phyloP scores from a whole-genome alignment of 2,888 invertebrate species.

The Physocephala rufipes region DNA sequence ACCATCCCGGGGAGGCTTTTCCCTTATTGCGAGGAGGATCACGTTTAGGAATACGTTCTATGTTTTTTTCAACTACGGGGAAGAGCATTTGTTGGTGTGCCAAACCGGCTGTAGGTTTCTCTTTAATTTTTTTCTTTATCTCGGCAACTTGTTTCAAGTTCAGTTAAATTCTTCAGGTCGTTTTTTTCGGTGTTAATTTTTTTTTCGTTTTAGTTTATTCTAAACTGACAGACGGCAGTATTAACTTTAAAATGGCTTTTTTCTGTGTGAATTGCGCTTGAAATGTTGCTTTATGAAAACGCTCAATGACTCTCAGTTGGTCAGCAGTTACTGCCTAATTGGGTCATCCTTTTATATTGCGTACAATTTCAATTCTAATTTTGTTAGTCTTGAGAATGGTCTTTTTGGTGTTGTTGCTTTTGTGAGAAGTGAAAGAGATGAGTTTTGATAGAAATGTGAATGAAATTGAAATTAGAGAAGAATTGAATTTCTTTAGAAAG shows the following conservation, averaged over 20 bases:
- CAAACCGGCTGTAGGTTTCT: background rate
- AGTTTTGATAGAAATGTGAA: background rate
- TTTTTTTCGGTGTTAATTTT: background rate
- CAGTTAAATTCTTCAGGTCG: conserved; percentile 5
- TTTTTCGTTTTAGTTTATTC: background rate
- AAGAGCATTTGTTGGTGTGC: background rate
- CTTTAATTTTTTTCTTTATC: background rate
- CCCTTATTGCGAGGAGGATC: background rate
- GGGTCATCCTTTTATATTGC: conserved; percentile 24
- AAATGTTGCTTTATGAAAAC: conserved; percentile 25
- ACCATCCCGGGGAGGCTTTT: background rate
- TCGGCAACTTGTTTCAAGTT: conserved; percentile 13
- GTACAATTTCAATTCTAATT: background rate
- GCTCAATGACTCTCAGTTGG: conserved; percentile 17
- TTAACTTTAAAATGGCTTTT: conserved; percentile 36
- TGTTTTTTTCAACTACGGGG: background rate
- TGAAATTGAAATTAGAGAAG: background rate
- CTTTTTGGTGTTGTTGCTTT: background rate
- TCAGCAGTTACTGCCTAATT: conserved; percentile 11
- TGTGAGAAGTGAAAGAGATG: background rate
- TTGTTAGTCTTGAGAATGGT: background rate
- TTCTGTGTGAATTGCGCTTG: conserved; percentile 25
- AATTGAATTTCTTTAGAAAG: background rate
- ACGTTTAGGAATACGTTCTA: background rate
- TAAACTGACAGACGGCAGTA: background rate